Percentiles rank a stretch among this genome's conserved stretches.
Conservation (phyloP, 1,140 invertebrate genomes). For the Drosophila repletoides region DNA sequence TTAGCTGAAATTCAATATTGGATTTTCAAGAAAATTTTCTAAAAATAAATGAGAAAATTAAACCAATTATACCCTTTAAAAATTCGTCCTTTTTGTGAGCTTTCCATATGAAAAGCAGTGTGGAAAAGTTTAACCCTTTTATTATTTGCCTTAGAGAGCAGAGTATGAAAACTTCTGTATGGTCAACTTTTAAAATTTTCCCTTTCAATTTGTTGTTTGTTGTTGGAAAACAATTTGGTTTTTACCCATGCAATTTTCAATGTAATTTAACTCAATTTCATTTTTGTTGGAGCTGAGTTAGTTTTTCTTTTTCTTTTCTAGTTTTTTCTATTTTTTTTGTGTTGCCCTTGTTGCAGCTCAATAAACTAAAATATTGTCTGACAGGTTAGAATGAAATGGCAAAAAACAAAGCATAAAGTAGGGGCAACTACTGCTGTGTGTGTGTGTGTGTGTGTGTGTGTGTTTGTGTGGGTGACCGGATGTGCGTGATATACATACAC, state of each 20-base stretch:
- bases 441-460: background rate
- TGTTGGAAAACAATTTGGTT: constrained; percentile 51
- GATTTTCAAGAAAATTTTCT: no score
- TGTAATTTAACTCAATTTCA: constrained; percentile 71
- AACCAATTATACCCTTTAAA: no score
- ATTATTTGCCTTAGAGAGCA: no score
- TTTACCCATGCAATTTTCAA: constrained; percentile 63
- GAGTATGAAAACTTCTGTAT: background rate
- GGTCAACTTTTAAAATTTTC: constrained; percentile 1
- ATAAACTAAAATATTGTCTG: constrained; percentile 47
- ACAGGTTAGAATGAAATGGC: background rate
- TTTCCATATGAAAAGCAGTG: no score
- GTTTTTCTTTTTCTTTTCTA: constrained; percentile 23
- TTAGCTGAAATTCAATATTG: no score
- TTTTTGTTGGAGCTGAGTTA: constrained; percentile 49
- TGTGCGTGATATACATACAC: background rate
- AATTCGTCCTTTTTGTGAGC: no score
- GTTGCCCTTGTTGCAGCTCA: constrained; percentile 12
- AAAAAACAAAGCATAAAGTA: constrained; percentile 13
- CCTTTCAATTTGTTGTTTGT: constrained; percentile 40
- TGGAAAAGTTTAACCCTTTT: no score
- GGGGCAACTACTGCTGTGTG: background rate
- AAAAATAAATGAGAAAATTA: no score
- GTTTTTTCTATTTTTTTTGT: constrained; percentile 9
- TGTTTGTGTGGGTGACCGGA: background rate